Evolutionary conservation across 2,888 invertebrate species (phyloP), one percentile per base, ranked within the genome.

Genomic region (Creontiades dilutus): DNA sequence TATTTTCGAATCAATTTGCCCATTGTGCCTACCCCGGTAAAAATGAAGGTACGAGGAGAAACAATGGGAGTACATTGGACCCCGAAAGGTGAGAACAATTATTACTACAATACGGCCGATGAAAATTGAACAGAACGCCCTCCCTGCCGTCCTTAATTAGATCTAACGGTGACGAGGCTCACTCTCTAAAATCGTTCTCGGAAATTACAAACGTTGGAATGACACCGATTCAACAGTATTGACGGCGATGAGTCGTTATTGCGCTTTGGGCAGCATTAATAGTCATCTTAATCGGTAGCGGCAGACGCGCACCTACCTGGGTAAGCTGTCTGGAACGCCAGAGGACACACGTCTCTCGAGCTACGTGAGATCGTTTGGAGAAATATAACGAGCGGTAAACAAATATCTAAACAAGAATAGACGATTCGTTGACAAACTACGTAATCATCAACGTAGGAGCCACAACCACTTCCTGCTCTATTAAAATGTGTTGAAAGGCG

Each of bases 1-100:
- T 85, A 85, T 85, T 85, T 85, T 85, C 85, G 85, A 85, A 85
- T 85, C 85, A 85, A 85, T 85, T 85, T 85, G 85, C 85, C 85
- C 28, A 85, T 85, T 85, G 85, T 85, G 52, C 85, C 61, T 37
- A 37, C 78, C 47, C 47, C 46, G 47, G 47, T 78, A 78, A 78
- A 78, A 78, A 78, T 78, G 78, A 78, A 78, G 78, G 78, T 46
- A 78, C 78, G n/a, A n/a, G 46, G 78, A 78, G 78, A 78, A 78
- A 78, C 78, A 78, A 78, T 78, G 19, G 46, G 78, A 46, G 46
- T 68, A 37, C 47, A 46, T 47, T 46, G 78, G 37, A 78, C 37
- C 46, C 37, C 78, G 78, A 78, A 78, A 78, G 78, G 78, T 78
- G 78, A 78, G 78, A 78, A 78, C 78, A 78, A 78, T 78, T 78